Base-by-base conservation (phyloP, 2,113 vertebrate species). In the Bubalus kerabau region DNA sequence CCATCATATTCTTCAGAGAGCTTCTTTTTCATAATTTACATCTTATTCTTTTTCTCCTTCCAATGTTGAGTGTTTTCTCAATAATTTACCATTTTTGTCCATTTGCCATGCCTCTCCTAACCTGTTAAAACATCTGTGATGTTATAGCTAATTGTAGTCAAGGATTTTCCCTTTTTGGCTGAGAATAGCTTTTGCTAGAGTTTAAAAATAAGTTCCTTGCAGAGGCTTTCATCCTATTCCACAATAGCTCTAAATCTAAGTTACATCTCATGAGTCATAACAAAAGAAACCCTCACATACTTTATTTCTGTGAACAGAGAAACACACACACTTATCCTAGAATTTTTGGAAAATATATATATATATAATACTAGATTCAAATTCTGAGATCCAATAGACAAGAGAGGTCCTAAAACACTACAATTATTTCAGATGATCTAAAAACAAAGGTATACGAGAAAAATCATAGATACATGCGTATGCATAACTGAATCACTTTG, bases 161-260 rank as follows among this genome's bases (percentile, higher is more conserved):
- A 98, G 86, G 91, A 95, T 98, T 98, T 97, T 95, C 76, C 97
- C 56, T 96, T 86, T 96, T 98, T 91, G 92, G 90, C 91, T 96
- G 43, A 92, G 32, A 97, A 95, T 62, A 83, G 97, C 54, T 98
- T 98, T 97, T 90, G 86, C 87, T 96, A 92, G 50, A 91, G 14
- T 26, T 84, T 74, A 62, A 97, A 98, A 98, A 96, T 96, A 23
- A 71, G 30, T 96, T 95, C 74, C 81, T 90, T 74, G 12, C 23
- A 80, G 19, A 96, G 23, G 87, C 8, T 54, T 86, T 82, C 1
- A 8, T 88, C 90, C 54, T 83, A 36, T 56, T 94, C 93, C 60
- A 87, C 3, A 9, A n/a, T 13, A 48, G 46, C 7, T 48, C 5
- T 57, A 90, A 52, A 82, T 81, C 74, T 86, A 40, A 89, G 83